Evolutionary conservation across 2,113 vertebrate genomes (phyloP).

Genomic region (Diadophis punctatus): DNA sequence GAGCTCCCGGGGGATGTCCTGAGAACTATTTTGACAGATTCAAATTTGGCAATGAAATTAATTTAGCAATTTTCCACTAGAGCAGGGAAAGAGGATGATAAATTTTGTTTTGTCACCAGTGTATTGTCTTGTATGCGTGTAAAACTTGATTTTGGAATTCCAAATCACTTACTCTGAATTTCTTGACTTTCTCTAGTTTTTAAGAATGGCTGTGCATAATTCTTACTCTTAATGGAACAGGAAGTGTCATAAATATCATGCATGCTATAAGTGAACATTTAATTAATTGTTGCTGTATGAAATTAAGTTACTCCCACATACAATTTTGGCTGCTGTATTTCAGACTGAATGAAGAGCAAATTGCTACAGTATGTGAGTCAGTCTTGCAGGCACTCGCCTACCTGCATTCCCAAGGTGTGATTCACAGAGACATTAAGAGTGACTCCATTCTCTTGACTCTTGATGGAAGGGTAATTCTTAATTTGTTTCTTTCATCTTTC

Average conservation of each 20-base stretch:
- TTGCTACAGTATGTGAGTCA: slow-evolving; percentile 94
- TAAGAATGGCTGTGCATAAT: not conserved
- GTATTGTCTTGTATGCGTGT: not conserved
- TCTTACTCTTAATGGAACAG: not conserved
- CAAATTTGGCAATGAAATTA: not conserved
- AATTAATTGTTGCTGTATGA: accelerated
- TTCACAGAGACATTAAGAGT: slow-evolving; percentile 98
- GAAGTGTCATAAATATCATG: not conserved
- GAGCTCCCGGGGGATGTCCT: not conserved
- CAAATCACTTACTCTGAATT: not conserved
- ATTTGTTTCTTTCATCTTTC: not conserved
- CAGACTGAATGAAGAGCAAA: slow-evolving; percentile 96
- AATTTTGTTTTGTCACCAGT: not conserved
- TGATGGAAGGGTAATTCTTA: slow-evolving; percentile 84
- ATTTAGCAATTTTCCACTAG: not conserved
- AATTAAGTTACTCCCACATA: accelerated
- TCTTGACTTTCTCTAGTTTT: not conserved
- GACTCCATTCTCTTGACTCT: slow-evolving; percentile 94
- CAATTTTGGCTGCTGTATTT: slow-evolving; percentile 2
- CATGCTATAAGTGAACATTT: not conserved
- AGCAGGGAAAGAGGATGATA: not conserved
- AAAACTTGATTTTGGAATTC: not conserved
- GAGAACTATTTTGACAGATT: not conserved
- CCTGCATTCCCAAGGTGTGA: slow-evolving; percentile 96
- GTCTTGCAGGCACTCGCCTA: slow-evolving; percentile 95